Evolutionary conservation across 2,113 vertebrate species (phyloP), one percentile per base, ranked within the genome.

Genomic region (Ornithorhynchus anatinus): DNA sequence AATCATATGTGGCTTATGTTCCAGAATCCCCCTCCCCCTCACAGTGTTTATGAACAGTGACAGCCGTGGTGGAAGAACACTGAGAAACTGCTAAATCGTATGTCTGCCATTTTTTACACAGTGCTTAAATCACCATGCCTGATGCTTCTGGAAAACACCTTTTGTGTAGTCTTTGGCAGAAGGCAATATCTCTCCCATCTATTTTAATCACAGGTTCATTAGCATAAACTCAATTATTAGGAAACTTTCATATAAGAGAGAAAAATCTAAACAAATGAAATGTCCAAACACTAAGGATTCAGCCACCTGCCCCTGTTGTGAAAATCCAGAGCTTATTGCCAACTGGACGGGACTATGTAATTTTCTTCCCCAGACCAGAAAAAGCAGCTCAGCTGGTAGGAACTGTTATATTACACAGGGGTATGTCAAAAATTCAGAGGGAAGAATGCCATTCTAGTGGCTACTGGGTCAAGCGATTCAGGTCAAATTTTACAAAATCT

Each of bases 121-220:
- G 20, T 10, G 2, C 10, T 22, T 48, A 17, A n/a, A 19, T 16
- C 13, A n/a, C n/a, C n/a, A n/a, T 22, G n/a, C 29, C 14, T 48
- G 39, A 1, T 0, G 8, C 19, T 29, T 16, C 17, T 54, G 19
- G 39, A 51, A 57, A 6, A 16, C 42, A 67, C 59, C 72, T 22
- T 20, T 58, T 68, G 33, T 0, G 7, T 10, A 59, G 67, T 7
- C 35, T 61, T 56, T 10, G 4, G 36, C 43, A 70, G 6, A 5
- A 53, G 19, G 8, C 44, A 45, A 64, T 10, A 50, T 60, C 19
- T 53, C 9, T 7, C 43, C 58, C 5, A 60, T 1, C 3, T 79
- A 37, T 77, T 69, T 79, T 57, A 71, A 64, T 68, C 5, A n/a
- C 5, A 42, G 10, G 9, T 33, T 53, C 27, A 52, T 61, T 59